Conservation (phyloP, 1,140 invertebrate genomes). For the Drosophila navojoa region DNA sequence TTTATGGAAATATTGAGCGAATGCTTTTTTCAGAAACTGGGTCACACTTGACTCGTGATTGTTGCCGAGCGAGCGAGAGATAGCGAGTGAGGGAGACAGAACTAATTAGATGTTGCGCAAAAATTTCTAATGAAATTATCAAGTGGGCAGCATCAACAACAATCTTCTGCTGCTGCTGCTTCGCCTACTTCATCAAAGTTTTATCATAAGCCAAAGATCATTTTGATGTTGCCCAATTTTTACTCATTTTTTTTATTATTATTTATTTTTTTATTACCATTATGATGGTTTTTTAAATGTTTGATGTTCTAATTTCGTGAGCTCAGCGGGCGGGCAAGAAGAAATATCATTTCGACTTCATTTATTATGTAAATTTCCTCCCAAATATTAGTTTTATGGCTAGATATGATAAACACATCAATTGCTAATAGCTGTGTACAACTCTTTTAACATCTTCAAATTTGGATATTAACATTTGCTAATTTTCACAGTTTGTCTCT, state of each 20-base stretch:
- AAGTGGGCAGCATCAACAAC: conserved; percentile 49
- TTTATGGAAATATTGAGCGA: conserved; percentile 28
- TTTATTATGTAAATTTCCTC: conserved; percentile 41
- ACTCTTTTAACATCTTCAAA: conserved; percentile 37
- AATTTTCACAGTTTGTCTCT: conserved; percentile 65
- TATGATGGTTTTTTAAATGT: conserved; percentile 52
- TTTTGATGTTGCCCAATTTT: conserved; percentile 47
- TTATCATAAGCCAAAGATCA: conserved; percentile 39
- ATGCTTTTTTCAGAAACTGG: conserved; percentile 47
- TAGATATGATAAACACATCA: conserved; percentile 47
- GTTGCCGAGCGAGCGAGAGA: conserved; percentile 39
- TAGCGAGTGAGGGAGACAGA: neutral
- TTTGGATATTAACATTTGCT: conserved; percentile 44
- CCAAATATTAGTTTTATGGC: conserved; percentile 34
- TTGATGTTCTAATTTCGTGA: conserved; percentile 53
- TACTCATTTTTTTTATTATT: neutral
- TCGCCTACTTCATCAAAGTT: conserved; percentile 16
- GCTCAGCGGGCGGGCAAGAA: conserved; percentile 35
- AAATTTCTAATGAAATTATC: conserved; percentile 63
- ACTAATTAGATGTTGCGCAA: conserved; percentile 65
- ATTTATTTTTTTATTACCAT: conserved; percentile 31
- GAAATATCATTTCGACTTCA: conserved; percentile 20
- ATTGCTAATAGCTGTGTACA: conserved; percentile 45
- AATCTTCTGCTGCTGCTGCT: conserved; percentile 23
- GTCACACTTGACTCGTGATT: conserved; percentile 57